Conservation (phyloP, 2,797 vertebrate species). For the Oreonectes daqikongensis region DNA sequence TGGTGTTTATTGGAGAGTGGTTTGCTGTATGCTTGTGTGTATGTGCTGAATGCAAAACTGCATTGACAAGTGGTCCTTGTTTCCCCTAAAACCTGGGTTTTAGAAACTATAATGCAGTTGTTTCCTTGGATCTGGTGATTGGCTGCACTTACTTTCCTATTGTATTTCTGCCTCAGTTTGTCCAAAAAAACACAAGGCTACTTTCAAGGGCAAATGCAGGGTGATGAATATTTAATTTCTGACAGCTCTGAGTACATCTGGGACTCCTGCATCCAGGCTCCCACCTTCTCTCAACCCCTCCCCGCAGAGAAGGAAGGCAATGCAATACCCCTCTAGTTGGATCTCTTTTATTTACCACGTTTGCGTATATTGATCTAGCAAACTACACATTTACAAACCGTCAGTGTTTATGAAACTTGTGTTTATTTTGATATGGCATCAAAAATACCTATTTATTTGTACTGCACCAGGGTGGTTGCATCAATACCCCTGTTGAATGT, state of each 20-base stretch:
- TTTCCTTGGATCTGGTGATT: not conserved
- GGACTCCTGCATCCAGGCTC: not conserved
- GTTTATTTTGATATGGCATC: not conserved
- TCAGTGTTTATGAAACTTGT: not conserved
- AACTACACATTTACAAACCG: not conserved
- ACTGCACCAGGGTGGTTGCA: not conserved
- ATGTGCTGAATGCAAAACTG: not conserved
- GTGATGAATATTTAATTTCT: constrained; percentile 54
- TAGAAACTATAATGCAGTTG: constrained; percentile 11
- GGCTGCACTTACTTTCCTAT: constrained; percentile 18
- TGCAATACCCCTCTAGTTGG: not conserved
- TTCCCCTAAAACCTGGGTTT: constrained; percentile 18
- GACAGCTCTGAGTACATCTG: constrained; percentile 17
- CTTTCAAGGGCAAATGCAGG: constrained; percentile 39
- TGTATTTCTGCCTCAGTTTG: constrained; percentile 35
- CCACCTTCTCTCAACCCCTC: constrained; percentile 17
- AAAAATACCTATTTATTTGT: not conserved
- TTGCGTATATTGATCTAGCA: no score
- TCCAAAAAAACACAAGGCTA: constrained; percentile 38
- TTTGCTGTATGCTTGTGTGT: not conserved
- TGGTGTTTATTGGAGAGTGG: not conserved
- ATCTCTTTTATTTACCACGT: not conserved
- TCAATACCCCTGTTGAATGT: not conserved
- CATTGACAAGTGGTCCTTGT: constrained; percentile 3
- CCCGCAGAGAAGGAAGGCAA: not conserved